phyloP scores from a whole-genome alignment of 2,888 invertebrate species.

The Lissonota sp. region DNA sequence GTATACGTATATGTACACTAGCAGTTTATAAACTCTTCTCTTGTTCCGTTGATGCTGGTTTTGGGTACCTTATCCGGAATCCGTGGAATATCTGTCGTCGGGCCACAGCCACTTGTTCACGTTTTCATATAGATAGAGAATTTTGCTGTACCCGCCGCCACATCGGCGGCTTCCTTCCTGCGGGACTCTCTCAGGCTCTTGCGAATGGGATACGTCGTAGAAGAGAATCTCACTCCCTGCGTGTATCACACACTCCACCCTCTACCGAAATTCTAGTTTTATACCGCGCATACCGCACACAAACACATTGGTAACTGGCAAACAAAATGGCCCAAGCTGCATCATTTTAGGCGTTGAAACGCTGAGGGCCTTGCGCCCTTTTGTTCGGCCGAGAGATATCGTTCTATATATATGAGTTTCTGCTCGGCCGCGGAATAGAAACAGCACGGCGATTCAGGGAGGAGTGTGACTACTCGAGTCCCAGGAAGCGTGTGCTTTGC shows the following conservation, averaged over 20 bases:
- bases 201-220: slow-evolving; percentile 33
- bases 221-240: neutral
- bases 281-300: neutral
- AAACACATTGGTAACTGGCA: neutral
- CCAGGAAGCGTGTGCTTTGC: slow-evolving; percentile 84
- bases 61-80: slow-evolving; percentile 29
- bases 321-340: no score
- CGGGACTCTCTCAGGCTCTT: slow-evolving; percentile 67
- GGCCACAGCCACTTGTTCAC: slow-evolving; percentile 58
- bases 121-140: slow-evolving; percentile 39
- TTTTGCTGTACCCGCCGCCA: slow-evolving; percentile 70
- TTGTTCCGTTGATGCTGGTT: slow-evolving; percentile 17
- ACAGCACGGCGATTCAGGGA: slow-evolving; percentile 77
- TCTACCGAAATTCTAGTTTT: slow-evolving; percentile 30
- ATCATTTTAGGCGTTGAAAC: no score
- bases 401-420: slow-evolving; percentile 16
- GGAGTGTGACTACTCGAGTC: slow-evolving; percentile 81
- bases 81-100: slow-evolving; percentile 38
- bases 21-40: slow-evolving; percentile 2
- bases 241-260: slow-evolving; percentile 30
- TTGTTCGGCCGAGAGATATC: neutral
- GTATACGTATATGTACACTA: neutral
- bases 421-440: slow-evolving; percentile 74
- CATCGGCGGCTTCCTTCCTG: slow-evolving; percentile 81
- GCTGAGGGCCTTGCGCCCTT: slow-evolving; percentile 15